Percentiles rank a stretch among this genome's conserved stretches.
Conservation (phyloP, 2,113 vertebrate genomes). For the Halichoerus grypus region DNA sequence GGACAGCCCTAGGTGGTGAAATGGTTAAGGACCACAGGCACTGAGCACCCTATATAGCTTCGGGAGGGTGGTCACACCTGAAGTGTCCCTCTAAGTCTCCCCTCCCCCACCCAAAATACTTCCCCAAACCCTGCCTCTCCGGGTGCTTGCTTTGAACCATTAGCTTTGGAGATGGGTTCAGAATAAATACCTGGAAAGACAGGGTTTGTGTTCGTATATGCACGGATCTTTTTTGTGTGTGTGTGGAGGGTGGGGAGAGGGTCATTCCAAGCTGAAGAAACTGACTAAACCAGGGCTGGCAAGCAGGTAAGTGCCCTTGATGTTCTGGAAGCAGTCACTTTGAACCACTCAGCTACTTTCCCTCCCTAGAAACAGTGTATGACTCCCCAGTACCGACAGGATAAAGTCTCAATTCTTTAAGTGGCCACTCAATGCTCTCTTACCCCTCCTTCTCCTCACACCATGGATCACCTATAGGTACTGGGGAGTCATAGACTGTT, state of each 20-base stretch:
- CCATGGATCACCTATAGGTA: background rate
- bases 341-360: no score
- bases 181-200: background rate
- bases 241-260: background rate
- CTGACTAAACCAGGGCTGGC: background rate
- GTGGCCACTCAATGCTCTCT: no score
- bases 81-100: background rate
- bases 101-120: no score
- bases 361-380: no score
- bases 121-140: background rate
- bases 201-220: background rate
- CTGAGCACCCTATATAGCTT: background rate
- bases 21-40: background rate
- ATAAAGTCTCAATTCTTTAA: no score
- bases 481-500: background rate
- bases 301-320: background rate
- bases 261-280: background rate
- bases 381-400: no score
- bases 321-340: constrained; percentile 21
- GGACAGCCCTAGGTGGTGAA: background rate
- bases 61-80: background rate
- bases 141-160: background rate
- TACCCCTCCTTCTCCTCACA: no score
- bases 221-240: background rate
- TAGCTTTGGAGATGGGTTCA: background rate